Evolutionary conservation across 2,888 invertebrate species (phyloP).

Genomic region (Epinotia bilunana): DNA sequence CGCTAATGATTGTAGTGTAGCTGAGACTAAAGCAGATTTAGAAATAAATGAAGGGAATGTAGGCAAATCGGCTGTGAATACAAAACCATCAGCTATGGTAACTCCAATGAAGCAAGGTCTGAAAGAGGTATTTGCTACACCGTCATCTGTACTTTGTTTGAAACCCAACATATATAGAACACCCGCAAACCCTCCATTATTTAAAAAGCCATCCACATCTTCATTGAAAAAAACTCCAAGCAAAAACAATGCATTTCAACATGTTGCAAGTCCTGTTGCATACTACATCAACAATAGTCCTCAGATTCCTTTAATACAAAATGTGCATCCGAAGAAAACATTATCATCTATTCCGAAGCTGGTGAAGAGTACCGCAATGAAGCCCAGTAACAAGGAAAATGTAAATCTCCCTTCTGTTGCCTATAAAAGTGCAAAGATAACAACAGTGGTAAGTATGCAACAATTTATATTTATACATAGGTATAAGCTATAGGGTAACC

Average conservation of each 20-base stretch:
- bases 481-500: no score
- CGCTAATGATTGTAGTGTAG: conserved; percentile 29
- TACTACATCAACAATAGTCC: conserved; percentile 71
- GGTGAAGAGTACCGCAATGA: conserved; percentile 51
- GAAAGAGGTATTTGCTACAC: conserved; percentile 48
- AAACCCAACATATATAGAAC: conserved; percentile 60
- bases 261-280: conserved; percentile 73
- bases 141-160: conserved; percentile 46
- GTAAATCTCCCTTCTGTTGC: conserved; percentile 63
- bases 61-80: conserved; percentile 1
- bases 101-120: conserved; percentile 54
- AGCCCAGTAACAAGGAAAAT: conserved; percentile 65
- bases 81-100: conserved; percentile 3
- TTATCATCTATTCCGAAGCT: conserved; percentile 66
- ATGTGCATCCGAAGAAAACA: conserved; percentile 67
- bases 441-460: conserved; percentile 65
- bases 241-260: conserved; percentile 61
- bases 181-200: conserved; percentile 55
- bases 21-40: conserved; percentile 16
- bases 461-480: background rate
- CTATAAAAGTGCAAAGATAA: conserved; percentile 70
- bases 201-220: conserved; percentile 55
- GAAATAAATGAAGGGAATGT: conserved; percentile 8
- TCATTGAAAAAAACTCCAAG: conserved; percentile 59
- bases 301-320: conserved; percentile 64